phyloP scores from a whole-genome alignment of 2,888 invertebrate genomes.

The Drosophila kanekoi region DNA sequence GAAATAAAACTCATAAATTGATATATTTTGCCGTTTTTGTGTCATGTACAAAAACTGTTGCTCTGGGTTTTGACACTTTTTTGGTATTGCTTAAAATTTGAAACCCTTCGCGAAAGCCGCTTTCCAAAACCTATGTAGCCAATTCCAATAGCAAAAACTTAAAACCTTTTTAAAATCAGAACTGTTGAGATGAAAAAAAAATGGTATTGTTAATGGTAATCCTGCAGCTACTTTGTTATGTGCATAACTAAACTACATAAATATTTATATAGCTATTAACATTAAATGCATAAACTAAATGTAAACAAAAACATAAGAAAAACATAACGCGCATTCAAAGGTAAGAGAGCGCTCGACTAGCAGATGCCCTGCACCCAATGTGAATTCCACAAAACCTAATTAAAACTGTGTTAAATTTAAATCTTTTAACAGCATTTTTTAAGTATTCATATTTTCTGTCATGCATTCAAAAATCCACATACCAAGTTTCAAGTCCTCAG shows the following conservation, averaged over 20 bases:
- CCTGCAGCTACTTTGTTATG: constrained; percentile 71
- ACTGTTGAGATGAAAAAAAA: constrained; percentile 31
- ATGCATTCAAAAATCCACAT: not conserved
- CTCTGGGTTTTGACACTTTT: constrained; percentile 9
- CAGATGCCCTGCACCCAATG: constrained; percentile 43
- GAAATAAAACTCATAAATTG: not conserved
- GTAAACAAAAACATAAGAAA: constrained; percentile 26
- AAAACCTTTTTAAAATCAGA: constrained; percentile 15
- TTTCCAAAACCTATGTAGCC: constrained; percentile 36
- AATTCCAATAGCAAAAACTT: constrained; percentile 25
- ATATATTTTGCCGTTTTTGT: not conserved
- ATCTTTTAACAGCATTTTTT: not conserved
- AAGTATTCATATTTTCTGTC: not conserved
- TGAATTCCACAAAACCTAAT: not conserved
- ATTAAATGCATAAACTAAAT: constrained; percentile 42
- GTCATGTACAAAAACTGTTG: constrained; percentile 1
- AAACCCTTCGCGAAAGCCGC: constrained; percentile 4
- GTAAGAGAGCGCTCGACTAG: constrained; percentile 12
- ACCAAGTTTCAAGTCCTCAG: not conserved
- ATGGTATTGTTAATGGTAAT: constrained; percentile 50
- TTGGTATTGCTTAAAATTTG: not conserved
- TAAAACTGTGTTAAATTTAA: too few relatives aligned
- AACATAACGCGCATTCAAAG: constrained; percentile 20
- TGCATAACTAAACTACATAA: constrained; percentile 71
- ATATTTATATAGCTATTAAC: constrained; percentile 72